These are phyloP conservation scores for Dromius quadrimaculatus DNA, from an alignment of 2,888 invertebrate genomes.

Conservation along the genomic window DNA sequence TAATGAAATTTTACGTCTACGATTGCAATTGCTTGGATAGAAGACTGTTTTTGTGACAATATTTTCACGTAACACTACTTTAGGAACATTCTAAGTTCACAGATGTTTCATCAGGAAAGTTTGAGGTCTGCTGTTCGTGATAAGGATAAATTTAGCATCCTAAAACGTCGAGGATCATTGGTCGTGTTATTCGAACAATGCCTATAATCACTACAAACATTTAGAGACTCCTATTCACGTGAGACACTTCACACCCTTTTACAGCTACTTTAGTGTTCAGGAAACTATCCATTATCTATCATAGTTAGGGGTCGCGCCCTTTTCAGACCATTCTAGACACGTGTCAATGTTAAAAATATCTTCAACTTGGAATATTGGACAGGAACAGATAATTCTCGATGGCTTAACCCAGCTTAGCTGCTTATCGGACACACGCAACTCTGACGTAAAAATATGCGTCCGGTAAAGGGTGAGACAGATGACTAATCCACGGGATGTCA, in stretches of 20 bases:
- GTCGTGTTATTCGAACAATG: too few species aligned
- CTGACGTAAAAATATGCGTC: conserved; percentile 29
- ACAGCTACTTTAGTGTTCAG: neutral
- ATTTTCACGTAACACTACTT: too few species aligned
- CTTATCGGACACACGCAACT: neutral
- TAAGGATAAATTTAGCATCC: too few species aligned
- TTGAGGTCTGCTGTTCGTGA: too few species aligned
- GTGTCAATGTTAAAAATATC: conserved; percentile 9
- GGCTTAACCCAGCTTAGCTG: conserved; percentile 7
- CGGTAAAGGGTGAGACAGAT: neutral
- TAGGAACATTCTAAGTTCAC: too few species aligned
- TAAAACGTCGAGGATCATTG: too few species aligned
- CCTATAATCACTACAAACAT: too few species aligned
- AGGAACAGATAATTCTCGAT: conserved; percentile 4
- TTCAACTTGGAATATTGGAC: neutral
- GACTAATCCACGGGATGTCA: conserved; percentile 8
- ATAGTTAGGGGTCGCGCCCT: neutral
- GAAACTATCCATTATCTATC: neutral
- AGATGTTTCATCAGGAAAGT: too few species aligned
- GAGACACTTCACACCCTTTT: neutral
- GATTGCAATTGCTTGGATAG: too few species aligned
- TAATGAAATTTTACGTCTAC: conserved; percentile 34
- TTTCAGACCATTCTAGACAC: too few species aligned
- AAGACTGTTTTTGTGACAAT: too few species aligned
- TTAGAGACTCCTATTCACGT: too few species aligned